Conservation (phyloP, 2,113 vertebrate species). For the Anguilla rostrata region DNA sequence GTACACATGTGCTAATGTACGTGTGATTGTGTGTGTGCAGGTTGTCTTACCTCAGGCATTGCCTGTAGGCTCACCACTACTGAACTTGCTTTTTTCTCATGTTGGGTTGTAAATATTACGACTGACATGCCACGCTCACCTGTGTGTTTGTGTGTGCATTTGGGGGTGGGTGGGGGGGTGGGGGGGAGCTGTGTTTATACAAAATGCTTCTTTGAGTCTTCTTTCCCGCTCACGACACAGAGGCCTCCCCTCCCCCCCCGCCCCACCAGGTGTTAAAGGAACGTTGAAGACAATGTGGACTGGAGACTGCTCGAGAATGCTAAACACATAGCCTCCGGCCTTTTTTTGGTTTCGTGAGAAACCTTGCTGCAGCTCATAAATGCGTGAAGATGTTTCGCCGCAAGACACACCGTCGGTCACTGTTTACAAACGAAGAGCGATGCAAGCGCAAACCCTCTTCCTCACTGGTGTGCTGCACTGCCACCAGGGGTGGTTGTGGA, state of each 20-base stretch:
- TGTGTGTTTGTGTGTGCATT: neutral
- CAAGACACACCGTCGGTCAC: neutral
- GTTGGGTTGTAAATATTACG: neutral
- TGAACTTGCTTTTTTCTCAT: constrained; percentile 5
- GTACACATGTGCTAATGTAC: neutral
- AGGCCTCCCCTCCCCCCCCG: neutral
- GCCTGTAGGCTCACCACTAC: constrained; percentile 44
- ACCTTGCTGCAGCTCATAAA: constrained; percentile 1
- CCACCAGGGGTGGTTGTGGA: no score
- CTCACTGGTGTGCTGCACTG: neutral
- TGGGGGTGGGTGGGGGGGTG: neutral
- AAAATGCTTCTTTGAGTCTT: neutral
- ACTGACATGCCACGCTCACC: neutral
- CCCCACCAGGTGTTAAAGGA: neutral
- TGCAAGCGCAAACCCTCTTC: neutral
- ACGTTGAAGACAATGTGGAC: neutral
- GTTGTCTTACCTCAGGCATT: constrained; percentile 46
- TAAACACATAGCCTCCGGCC: constrained; percentile 22
- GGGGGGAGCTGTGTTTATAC: neutral
- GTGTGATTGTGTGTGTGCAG: neutral
- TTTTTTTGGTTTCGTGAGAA: neutral
- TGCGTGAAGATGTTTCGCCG: neutral
- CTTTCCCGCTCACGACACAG: neutral
- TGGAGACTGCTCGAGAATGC: neutral
- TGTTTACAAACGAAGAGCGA: neutral